phyloP scores from a whole-genome alignment of 2,888 invertebrate genomes.

The Uropetala carovei region DNA sequence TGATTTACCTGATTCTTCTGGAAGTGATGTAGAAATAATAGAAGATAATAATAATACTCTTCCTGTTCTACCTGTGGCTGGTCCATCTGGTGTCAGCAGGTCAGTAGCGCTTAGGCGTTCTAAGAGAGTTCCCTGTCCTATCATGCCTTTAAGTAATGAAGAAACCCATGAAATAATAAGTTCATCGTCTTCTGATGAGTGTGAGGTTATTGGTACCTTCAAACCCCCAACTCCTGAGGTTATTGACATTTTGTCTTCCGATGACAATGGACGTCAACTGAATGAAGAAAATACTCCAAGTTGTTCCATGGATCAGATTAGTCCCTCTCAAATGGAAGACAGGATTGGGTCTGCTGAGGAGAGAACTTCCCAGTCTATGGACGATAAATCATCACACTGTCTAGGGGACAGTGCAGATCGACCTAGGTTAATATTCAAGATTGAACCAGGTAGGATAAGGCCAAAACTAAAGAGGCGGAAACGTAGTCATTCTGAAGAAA shows the following conservation, averaged over 20 bases:
- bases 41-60: not conserved
- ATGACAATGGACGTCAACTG: constrained; percentile 73
- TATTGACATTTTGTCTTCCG: constrained; percentile 79
- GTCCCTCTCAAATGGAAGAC: not conserved
- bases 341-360: not conserved
- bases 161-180: constrained; percentile 72
- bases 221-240: constrained; percentile 84
- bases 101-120: constrained; percentile 69
- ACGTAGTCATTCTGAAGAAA: not conserved
- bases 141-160: constrained; percentile 68
- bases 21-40: constrained; percentile 38
- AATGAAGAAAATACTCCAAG: not conserved
- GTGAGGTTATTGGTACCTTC: constrained; percentile 81
- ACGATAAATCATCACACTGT: not conserved
- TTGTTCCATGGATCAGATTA: not conserved
- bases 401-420: not conserved
- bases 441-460: constrained; percentile 9
- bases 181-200: constrained; percentile 77
- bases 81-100: constrained; percentile 66
- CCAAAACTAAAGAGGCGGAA: not conserved
- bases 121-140: constrained; percentile 70
- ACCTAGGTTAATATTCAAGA: constrained; percentile 13
- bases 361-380: not conserved
- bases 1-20: constrained; percentile 37
- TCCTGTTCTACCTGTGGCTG: constrained; percentile 65